Conservation (phyloP, 2,888 invertebrate genomes). For the Ochropacha duplaris region DNA sequence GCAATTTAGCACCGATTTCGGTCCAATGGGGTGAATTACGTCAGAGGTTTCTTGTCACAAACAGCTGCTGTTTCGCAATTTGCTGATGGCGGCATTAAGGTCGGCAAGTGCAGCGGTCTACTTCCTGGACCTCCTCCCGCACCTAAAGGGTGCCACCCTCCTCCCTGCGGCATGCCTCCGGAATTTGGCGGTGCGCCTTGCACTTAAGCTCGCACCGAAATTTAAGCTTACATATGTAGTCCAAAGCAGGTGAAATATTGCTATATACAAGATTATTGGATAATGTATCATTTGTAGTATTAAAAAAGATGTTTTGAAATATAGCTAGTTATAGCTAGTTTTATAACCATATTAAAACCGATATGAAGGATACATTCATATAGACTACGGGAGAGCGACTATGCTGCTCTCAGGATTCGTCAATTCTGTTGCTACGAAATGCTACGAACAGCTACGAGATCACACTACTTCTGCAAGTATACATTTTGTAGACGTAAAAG, state of each 20-base stretch:
- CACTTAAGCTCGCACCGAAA: slow-evolving; percentile 59
- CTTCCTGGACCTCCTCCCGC: slow-evolving; percentile 39
- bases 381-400: no score
- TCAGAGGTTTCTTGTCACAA: slow-evolving; percentile 73
- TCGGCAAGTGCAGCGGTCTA: slow-evolving; percentile 70
- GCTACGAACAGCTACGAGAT: slow-evolving; percentile 27
- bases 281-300: background rate
- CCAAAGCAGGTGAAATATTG: slow-evolving; percentile 21
- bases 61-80: slow-evolving; percentile 79
- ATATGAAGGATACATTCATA: no score
- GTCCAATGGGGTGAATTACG: slow-evolving; percentile 70
- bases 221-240: slow-evolving; percentile 44
- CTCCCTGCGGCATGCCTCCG: slow-evolving; percentile 66
- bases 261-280: background rate
- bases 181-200: slow-evolving; percentile 77
- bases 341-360: no score
- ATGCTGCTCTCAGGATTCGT: no score
- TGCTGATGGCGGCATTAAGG: slow-evolving; percentile 80
- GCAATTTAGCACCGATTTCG: slow-evolving; percentile 58
- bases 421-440: background rate
- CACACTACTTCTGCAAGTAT: slow-evolving; percentile 26
- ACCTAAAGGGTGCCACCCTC: slow-evolving; percentile 29
- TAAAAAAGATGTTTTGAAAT: no score
- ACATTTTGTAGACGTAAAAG: slow-evolving; percentile 6
- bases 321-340: no score